Evolutionary conservation across 2,797 vertebrate genomes (phyloP).

Genomic region (Microhierax caerulescens): DNA sequence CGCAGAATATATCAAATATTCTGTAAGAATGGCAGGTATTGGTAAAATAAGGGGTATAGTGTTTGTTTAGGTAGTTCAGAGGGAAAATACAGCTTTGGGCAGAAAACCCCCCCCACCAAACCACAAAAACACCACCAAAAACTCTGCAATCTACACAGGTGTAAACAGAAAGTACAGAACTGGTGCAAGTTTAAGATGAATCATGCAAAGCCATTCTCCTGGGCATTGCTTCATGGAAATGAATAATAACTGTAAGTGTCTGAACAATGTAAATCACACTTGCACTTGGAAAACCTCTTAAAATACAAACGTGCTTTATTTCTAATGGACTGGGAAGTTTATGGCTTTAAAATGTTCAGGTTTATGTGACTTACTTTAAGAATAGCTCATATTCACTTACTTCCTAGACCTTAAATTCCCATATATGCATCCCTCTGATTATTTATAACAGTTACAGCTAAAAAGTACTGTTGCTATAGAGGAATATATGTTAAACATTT

Average conservation of each 20-base stretch:
- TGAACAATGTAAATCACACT: slow-evolving; percentile 77
- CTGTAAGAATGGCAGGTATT: not conserved
- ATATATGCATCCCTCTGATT: not conserved
- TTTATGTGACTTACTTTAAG: slow-evolving; percentile 37
- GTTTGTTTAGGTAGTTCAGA: slow-evolving; percentile 30
- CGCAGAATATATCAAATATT: not conserved
- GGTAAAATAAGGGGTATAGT: not conserved
- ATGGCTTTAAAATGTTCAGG: slow-evolving; percentile 45
- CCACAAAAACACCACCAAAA: not conserved
- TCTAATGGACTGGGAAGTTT: slow-evolving; percentile 74
- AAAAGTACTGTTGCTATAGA: not conserved
- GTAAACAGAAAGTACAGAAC: slow-evolving; percentile 64
- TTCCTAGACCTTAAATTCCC: slow-evolving; percentile 11
- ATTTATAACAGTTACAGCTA: not conserved
- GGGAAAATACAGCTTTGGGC: not conserved
- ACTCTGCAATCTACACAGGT: slow-evolving; percentile 65
- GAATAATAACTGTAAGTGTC: slow-evolving; percentile 79
- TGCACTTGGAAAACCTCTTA: slow-evolving; percentile 82
- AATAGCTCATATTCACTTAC: slow-evolving; percentile 27
- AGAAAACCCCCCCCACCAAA: not conserved
- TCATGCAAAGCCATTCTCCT: slow-evolving; percentile 74
- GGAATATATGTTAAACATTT: not conserved
- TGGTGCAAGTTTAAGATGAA: slow-evolving; percentile 63
- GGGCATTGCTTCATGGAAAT: slow-evolving; percentile 78
- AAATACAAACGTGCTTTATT: slow-evolving; percentile 80